Evolutionary conservation across 2,888 invertebrate species (phyloP), one percentile per base, ranked within the genome.

Genomic region (Tillus elongatus): DNA sequence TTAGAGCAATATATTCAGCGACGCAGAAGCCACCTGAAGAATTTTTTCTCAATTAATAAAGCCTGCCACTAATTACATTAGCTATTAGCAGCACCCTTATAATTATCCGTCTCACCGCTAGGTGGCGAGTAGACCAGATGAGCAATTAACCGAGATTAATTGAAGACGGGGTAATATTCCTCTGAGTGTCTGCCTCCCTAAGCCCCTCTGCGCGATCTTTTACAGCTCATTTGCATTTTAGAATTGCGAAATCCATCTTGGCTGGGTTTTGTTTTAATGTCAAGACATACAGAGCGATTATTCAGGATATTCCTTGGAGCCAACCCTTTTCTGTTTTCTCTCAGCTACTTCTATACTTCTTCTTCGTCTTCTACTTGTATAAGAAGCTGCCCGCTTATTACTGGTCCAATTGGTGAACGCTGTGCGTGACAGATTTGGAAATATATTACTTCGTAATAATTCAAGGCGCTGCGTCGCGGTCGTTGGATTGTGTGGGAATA

Each of bases 181-280:
- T 45, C 47, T 54, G 55, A 43, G 47, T 53, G 42, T 37, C 50
- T 40, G 44, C 45, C 45, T 49, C 52, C 51, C 53, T 57, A 54
- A 57, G 57, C 56, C 52, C 46, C 44, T 44, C n/a, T n/a, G 41
- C 56, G 45, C 56, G 59, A 61, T 62, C 62, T 63, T 64, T 63
- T 59, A 61, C 63, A 61, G 61, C 63, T 64, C 63, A 64, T 64
- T 64, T 64, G 62, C 63, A 64, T 64, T 57, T 57, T 47, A 60
- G 61, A 61, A 63, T 60, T 58, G 58, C 57, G 55, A 57, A 61
- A 59, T 59, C 57, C 57, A 54, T 59, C 58, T 60, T 57, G 52
- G 52, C 51, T 40, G 46, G 53, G 56, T 59, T 60, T 60, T 59
- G 57, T 57, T 58, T 56, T 57, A 58, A 57, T 53, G 58, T 54